Evolutionary conservation across 1,140 invertebrate species (phyloP).

Genomic region (Lanistes nyassanus): DNA sequence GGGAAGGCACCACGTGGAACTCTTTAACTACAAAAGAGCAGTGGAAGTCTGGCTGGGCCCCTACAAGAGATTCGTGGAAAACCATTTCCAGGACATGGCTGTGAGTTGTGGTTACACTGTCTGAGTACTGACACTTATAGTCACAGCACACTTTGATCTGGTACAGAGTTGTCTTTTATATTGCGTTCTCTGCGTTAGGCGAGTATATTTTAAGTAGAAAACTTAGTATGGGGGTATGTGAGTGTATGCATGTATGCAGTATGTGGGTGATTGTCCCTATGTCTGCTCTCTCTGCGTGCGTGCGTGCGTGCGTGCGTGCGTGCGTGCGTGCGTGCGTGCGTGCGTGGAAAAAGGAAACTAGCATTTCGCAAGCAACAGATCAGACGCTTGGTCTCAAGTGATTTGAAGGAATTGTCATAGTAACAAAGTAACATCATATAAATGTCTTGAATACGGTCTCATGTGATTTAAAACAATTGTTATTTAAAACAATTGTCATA

Average conservation of each 20-base stretch:
- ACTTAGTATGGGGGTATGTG: too few species aligned
- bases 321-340: background rate
- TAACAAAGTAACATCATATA: background rate
- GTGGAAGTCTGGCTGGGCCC: constrained; percentile 49
- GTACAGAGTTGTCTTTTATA: too few species aligned
- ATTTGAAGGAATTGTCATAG: background rate
- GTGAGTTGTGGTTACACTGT: constrained; percentile 21
- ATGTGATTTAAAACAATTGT: background rate
- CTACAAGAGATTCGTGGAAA: constrained; percentile 45
- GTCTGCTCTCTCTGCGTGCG: too few species aligned
- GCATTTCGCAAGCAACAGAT: background rate
- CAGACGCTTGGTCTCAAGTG: background rate
- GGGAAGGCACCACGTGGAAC: constrained; percentile 69
- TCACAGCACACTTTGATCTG: too few species aligned
- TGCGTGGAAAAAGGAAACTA: background rate
- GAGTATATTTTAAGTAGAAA: too few species aligned
- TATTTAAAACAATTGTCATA: background rate
- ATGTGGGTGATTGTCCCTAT: too few species aligned
- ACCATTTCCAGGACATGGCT: constrained; percentile 39
- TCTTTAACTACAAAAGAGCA: constrained; percentile 51
- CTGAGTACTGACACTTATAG: too few species aligned
- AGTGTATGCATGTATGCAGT: too few species aligned
- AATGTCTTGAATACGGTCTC: background rate
- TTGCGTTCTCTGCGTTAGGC: too few species aligned
- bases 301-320: background rate